Base-by-base conservation (phyloP, 2,113 vertebrate genomes). In the Eptesicus fuscus region DNA sequence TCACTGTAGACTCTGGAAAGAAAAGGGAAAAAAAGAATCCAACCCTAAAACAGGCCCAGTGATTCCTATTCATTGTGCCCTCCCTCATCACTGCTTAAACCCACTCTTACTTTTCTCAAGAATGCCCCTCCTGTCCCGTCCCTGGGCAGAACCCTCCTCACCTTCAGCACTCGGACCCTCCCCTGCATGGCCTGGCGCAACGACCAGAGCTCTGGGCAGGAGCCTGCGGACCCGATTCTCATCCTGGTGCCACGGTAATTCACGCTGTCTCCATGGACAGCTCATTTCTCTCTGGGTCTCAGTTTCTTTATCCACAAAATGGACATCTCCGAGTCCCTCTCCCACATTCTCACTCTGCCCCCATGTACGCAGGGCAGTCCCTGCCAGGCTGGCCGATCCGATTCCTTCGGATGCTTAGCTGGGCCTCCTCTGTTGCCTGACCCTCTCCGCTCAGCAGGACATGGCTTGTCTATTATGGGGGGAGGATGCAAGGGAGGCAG, bases 1-100 rank as follows among this genome's bases (percentile, higher is more conserved):
- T 99, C 18, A 99, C 76, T 20, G 96, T 98, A 47, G 97, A 98
- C 30, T 98, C 99, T 99, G 97, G 91, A 94, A 84, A 82, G 73
- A 84, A 96, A 82, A 97, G 9, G n/a, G n/a, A 17, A 74, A 78
- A 53, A 96, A 96, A 95, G 42, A 30, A 94, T 95, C 97, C 87
- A 84, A 61, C 4, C 30, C 71, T 74, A 12, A 35, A 74, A 63
- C 22, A 73, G 86, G 42, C n/a, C n/a, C 25, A 28, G 22, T 79
- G 47, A 56, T 42, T 82, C 12, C 16, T 30, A 35, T 44, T 47
- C 35, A 56, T 25, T 90, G 59, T n/a, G n/a, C 13, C 28, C n/a
- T 71, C 14, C 35, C 37, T 18, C 71, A 56, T 80, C 22, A 18
- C 69, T 3, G 5, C 53, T 83, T 65, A 56, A 71, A 63, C 44